phyloP scores from a whole-genome alignment of 1,140 invertebrate species.

The Thaumatotibia leucotreta region DNA sequence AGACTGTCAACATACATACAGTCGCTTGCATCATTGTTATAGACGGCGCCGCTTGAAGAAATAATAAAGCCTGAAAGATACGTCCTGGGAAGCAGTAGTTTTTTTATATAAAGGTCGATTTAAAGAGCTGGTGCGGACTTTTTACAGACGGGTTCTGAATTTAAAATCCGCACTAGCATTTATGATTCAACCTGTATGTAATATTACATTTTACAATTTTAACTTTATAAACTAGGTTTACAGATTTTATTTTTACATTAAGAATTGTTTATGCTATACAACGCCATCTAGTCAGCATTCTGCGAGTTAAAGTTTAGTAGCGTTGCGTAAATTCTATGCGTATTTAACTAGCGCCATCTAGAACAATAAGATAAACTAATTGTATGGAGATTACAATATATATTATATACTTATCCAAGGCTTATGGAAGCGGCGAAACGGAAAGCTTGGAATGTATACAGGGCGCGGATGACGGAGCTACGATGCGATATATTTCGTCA shows the following conservation, averaged over 20 bases:
- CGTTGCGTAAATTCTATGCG: not conserved
- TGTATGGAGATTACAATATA: conserved; percentile 24
- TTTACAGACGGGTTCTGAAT: no score
- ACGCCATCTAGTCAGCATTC: not conserved
- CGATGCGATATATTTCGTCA: conserved; percentile 23
- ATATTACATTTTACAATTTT: no score
- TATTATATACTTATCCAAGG: conserved; percentile 25
- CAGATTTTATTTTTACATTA: no score
- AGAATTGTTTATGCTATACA: no score
- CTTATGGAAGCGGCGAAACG: conserved; percentile 41
- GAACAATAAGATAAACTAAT: conserved; percentile 31
- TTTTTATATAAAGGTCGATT: no score
- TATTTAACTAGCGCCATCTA: conserved; percentile 20
- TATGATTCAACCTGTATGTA: no score
- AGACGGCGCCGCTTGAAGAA: not conserved
- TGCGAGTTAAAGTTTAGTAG: not conserved
- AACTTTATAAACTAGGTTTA: no score
- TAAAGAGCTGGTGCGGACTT: no score
- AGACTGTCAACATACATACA: not conserved
- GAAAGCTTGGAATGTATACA: conserved; percentile 61
- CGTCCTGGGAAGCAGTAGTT: no score
- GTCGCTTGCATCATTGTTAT: not conserved
- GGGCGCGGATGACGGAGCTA: conserved; percentile 14
- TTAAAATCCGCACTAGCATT: no score
- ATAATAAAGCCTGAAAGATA: no score